Evolutionary conservation across 2,797 vertebrate genomes (phyloP).

Genomic region (Decapterus maruadsi): DNA sequence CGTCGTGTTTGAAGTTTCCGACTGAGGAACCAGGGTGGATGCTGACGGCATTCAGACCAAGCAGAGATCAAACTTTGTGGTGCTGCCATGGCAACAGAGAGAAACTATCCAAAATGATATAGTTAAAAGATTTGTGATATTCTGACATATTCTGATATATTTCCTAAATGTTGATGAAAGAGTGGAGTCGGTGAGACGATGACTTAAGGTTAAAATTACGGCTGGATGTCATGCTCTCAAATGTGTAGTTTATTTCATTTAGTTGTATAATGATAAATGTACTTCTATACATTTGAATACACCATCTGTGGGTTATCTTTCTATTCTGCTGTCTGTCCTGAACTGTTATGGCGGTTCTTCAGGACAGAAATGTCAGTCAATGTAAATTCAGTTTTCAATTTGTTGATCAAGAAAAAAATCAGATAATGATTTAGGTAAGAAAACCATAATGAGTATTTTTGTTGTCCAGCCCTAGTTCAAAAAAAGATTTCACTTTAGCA

Average conservation of each 20-base stretch:
- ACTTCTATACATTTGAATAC: not conserved
- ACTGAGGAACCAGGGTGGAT: conserved; percentile 20
- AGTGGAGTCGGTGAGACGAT: not conserved
- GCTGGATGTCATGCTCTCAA: conserved; percentile 6
- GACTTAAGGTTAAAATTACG: not conserved
- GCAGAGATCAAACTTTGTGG: conserved; percentile 51
- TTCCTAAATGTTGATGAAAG: conserved; percentile 13
- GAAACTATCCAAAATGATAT: conserved; percentile 6
- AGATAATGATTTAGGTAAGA: not conserved
- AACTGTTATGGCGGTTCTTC: not conserved
- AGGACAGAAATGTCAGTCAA: not conserved
- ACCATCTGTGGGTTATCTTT: not conserved
- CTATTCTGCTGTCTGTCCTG: not conserved
- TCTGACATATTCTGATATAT: not conserved
- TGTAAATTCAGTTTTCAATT: not conserved
- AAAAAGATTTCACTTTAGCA: conserved; percentile 7
- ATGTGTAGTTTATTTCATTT: conserved; percentile 1
- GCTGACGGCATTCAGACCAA: conserved; percentile 48
- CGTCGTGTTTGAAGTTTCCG: conserved; percentile 44
- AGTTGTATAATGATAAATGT: conserved; percentile 8
- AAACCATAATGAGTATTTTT: not conserved
- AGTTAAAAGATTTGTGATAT: conserved; percentile 7
- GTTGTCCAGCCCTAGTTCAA: conserved; percentile 3
- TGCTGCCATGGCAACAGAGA: conserved; percentile 57
- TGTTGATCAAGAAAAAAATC: not conserved